These are phyloP conservation scores for Gari tellinella DNA, from an alignment of 2,888 invertebrate genomes.

Conservation along the genomic window DNA sequence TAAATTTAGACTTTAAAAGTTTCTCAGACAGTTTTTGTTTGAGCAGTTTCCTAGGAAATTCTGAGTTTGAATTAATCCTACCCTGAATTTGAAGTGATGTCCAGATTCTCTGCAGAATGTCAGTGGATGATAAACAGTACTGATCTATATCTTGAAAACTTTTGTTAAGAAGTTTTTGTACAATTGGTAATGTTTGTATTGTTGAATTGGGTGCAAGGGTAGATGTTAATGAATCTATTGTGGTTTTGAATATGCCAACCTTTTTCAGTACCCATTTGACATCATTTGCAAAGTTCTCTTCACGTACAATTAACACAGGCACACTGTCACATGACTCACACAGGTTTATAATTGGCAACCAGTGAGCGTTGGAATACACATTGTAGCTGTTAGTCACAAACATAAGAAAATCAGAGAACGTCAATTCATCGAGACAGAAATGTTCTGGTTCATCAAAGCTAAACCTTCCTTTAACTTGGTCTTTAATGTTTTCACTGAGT, in stretches of 20 bases:
- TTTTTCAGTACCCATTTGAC: too few relatives aligned
- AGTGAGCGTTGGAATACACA: not conserved
- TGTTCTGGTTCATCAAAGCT: not conserved
- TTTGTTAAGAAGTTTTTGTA: not conserved
- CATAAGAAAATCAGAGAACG: not conserved
- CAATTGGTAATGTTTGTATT: too few relatives aligned
- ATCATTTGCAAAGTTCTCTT: too few relatives aligned
- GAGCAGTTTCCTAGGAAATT: too few relatives aligned
- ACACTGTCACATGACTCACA: not conserved
- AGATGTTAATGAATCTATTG: too few relatives aligned
- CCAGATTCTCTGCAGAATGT: not conserved
- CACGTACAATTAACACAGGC: too few relatives aligned
- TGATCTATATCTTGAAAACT: not conserved
- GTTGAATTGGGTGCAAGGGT: too few relatives aligned
- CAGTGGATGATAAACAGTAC: not conserved
- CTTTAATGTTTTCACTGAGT: not conserved
- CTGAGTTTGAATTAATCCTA: not conserved
- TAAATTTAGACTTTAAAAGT: too few relatives aligned
- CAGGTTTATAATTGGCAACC: not conserved
- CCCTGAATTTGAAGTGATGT: slow-evolving; percentile 1
- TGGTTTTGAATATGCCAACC: too few relatives aligned
- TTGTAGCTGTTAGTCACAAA: not conserved
- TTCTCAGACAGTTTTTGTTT: too few relatives aligned
- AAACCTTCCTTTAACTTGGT: not conserved
- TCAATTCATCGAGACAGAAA: not conserved